Evolutionary conservation across 2,797 vertebrate genomes (phyloP).

Genomic region (Myotis daubentonii): DNA sequence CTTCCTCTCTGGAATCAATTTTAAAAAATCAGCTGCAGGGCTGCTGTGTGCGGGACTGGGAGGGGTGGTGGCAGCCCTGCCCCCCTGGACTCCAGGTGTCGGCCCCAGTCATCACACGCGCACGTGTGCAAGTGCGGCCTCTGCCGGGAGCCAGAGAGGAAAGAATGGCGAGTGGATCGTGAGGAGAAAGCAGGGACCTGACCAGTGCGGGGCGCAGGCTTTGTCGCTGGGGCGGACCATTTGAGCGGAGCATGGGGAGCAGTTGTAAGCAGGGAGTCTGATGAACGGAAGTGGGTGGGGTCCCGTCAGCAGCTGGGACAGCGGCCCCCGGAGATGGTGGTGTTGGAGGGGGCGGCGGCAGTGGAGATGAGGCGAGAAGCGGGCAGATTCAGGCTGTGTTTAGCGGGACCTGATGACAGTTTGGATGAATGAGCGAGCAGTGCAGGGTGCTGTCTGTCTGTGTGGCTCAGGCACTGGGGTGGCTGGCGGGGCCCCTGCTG

Average conservation of each 20-base stretch:
- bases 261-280: not conserved
- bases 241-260: not conserved
- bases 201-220: not conserved
- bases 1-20: too few relatives aligned
- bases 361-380: not conserved
- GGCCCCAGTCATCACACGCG: not conserved
- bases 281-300: too few relatives aligned
- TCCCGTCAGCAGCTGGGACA: not conserved
- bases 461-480: not conserved
- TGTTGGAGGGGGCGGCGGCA: not conserved
- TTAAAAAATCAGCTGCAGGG: not conserved
- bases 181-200: not conserved
- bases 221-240: not conserved
- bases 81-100: not conserved
- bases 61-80: fast-evolving
- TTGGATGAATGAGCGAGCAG: not conserved
- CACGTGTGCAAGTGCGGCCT: not conserved
- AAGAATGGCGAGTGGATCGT: fast-evolving
- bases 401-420: constrained; percentile 38
- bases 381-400: not conserved
- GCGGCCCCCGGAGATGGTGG: not conserved
- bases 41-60: fast-evolving
- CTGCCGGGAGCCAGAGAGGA: not conserved
- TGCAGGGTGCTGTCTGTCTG: not conserved
- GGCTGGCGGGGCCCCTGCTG: not conserved